These are phyloP conservation scores for Nesogale talazaci DNA, from an alignment of 2,113 vertebrate genomes.

Conservation along the genomic window DNA sequence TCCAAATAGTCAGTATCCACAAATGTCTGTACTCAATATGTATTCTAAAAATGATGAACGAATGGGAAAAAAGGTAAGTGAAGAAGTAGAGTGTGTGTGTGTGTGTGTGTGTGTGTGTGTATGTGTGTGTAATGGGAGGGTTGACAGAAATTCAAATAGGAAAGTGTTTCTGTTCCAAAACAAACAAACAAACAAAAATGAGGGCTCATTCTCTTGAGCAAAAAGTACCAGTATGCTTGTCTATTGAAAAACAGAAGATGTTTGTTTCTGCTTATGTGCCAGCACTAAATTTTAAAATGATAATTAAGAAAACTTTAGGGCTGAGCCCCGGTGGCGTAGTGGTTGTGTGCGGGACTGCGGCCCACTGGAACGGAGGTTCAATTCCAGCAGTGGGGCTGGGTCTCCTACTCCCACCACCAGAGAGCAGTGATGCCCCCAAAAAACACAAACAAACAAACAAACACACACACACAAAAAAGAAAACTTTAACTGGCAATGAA, in stretches of 20 bases:
- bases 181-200: background rate
- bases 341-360: no score
- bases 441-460: no score
- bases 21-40: background rate
- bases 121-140: background rate
- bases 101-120: no score
- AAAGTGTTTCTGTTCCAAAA: conserved; percentile 12
- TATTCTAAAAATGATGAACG: background rate
- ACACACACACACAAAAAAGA: no score
- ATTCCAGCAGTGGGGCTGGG: no score
- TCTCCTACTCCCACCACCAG: no score
- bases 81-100: background rate
- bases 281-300: background rate
- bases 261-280: background rate
- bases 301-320: background rate
- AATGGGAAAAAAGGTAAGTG: no score
- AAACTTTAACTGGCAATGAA: background rate
- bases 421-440: no score
- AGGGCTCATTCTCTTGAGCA: background rate
- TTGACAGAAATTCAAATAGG: background rate
- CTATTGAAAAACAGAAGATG: conserved; percentile 20
- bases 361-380: no score
- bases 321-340: no score
- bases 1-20: background rate
- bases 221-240: background rate